Evolutionary conservation across 1,140 invertebrate genomes (phyloP), one percentile per base, ranked within the genome.

Genomic region (Pteromalus puparum): DNA sequence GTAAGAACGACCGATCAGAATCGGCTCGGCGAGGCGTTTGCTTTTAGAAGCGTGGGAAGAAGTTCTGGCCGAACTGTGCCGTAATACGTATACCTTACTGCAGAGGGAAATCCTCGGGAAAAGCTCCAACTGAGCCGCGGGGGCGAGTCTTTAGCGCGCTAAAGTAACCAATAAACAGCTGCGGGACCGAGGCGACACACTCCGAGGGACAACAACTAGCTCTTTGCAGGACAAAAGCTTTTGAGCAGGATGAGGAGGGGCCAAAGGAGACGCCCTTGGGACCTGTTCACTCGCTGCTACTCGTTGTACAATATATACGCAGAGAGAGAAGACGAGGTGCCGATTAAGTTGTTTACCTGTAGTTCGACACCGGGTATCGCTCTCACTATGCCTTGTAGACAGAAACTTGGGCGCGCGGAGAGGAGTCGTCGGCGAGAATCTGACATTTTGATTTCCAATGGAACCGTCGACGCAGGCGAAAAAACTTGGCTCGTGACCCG

Each of bases 31-130:
- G 28, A 30, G 30, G 34, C 13, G 87, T 88, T 88, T 87, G 87
- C 87, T 87, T 87, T 88, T 81, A 87, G 82, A 87, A 85, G 85
- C 88, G 87, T 89, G 87, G 88, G 88, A 88, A 89, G 86, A 12
- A 74, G 46, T n/a, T 15, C 24, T 70, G n/a, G 12, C 13, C 15
- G 12, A 53, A 21, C 53, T 61, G 9, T 42, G 30, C 30, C 10
- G 38, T 42, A 42, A 42, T 42, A 9, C 9, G 3, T 38, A n/a
- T 61, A 15, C 46, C 15, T 48, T 61, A 61, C 18, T 61, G 15
- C 53, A n/a, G 18, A 21, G 53, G 53, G 4, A 18, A 15, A 61
- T 48, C 46, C 46, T 48, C 46, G 46, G 46, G 13, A 61, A 61
- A 61, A 21, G 53, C 53, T 5, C 53, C 6, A 21, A 7, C 5